Base-by-base conservation (phyloP, 2,888 invertebrate genomes). In the Lasius fuliginosus region DNA sequence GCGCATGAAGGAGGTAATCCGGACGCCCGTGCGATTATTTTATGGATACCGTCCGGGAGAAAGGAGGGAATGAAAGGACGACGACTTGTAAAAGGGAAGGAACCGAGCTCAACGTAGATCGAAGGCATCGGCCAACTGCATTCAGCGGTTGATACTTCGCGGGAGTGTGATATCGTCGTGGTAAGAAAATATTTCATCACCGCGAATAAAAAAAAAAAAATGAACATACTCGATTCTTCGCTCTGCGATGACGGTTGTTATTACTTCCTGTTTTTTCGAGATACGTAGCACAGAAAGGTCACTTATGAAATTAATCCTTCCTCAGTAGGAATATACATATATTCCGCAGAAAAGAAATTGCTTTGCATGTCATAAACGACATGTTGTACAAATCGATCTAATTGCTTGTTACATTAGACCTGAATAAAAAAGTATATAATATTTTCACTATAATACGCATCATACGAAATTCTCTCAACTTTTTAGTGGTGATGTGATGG, bases 1-100 rank as follows among this genome's bases (percentile, higher is more conserved):
- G 89, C 87, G 87, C 82, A 49, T 53, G 40, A n/a, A 12, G 64
- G 4, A 69, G 64, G 53, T 67, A 79, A 84, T 62, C 64, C 82
- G 60, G 40, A 68, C 62, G 65, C 49, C 49, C 23, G 36, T 12
- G 82, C 81, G 88, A 85, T 88, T 84, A 83, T 86, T 90, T 82
- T 71, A 82, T 82, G 77, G 75, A 65, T 49, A 85, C 68, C 62
- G 56, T 71, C 23, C 49, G 36, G 40, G 1, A 49, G 18, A 49
- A 18, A 18, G n/a, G 2, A n/a, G n/a, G 1, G 18, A 2, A 18
- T 8, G 49, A n/a, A 8, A 53, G 8, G n/a, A 8, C 36, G 60
- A 62, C 27, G 27, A 56, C 42, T 77, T 69, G 79, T 49, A 64
- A 67, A 83, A 84, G 68, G 73, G 74, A 42, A 79, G 67, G 62